A percentile compares a stretch with the other conserved stretches of the same genome.
phyloP scores from a whole-genome alignment of 2,113 vertebrate genomes.

The Casuarius casuarius region DNA sequence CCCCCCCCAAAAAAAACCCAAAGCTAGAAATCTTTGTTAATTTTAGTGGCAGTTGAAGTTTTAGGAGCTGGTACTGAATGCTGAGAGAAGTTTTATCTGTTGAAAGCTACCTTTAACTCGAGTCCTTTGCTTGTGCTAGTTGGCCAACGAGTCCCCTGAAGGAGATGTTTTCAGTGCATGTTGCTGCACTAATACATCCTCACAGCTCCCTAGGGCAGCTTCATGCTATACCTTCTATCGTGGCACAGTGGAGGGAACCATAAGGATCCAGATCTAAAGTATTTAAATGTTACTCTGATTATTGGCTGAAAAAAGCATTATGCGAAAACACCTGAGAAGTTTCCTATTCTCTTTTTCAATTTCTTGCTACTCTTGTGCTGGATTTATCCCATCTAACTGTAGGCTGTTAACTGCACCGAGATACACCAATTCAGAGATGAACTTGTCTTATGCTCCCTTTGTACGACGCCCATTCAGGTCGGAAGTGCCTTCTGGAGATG shows the following conservation, averaged over 20 bases:
- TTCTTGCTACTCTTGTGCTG: background rate
- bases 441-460: rapidly evolving
- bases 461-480: background rate
- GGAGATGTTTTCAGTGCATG: rapidly evolving
- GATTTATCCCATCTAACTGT: background rate
- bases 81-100: background rate
- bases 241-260: background rate
- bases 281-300: background rate
- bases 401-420: background rate
- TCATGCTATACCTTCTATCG: background rate
- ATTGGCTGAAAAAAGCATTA: background rate
- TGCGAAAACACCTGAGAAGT: background rate
- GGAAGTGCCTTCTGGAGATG: background rate
- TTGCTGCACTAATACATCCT: background rate
- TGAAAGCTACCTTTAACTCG: background rate
- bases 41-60: background rate
- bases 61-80: background rate
- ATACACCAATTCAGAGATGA: background rate
- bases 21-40: background rate
- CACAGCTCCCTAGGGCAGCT: background rate
- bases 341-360: background rate
- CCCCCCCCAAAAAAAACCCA: background rate
- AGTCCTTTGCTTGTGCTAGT: background rate
- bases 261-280: background rate
- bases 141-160: background rate